Percentiles rank a stretch among this genome's conserved stretches.
These are phyloP conservation scores for Benthochromis sp. DNA, from an alignment of 2,113 vertebrate species.

Conservation along the genomic window DNA sequence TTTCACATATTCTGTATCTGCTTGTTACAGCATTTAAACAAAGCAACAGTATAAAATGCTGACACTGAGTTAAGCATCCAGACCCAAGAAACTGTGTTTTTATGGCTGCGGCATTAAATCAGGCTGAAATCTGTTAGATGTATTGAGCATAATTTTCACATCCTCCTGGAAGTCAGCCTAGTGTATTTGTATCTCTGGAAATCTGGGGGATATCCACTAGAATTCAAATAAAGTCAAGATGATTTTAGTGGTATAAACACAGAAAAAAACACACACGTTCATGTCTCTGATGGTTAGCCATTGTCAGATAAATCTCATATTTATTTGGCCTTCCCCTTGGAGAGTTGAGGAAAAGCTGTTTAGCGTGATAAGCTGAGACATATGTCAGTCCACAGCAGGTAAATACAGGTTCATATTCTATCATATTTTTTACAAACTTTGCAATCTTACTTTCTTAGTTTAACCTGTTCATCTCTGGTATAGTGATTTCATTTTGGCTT, in stretches of 20 bases:
- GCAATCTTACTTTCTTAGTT: neutral
- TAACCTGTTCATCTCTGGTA: neutral
- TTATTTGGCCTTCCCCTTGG: neutral
- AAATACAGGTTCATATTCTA: neutral
- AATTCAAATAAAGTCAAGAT: neutral
- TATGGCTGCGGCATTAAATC: conserved; percentile 6
- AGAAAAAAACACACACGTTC: neutral
- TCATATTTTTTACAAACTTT: neutral
- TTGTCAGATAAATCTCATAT: neutral
- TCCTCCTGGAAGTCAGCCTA: neutral
- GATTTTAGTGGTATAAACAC: neutral
- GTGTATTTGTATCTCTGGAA: neutral
- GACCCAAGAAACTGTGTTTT: neutral
- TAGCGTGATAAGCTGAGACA: neutral
- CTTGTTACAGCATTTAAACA: neutral
- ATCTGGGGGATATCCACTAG: neutral
- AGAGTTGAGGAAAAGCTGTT: neutral
- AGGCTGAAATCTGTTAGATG: neutral
- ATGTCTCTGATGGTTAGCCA: neutral
- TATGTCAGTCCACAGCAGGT: neutral
- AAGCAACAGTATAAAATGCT: neutral
- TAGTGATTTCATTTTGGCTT: neutral
- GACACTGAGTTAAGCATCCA: neutral
- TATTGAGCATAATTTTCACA: neutral
- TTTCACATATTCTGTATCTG: neutral